Percentiles rank a stretch among this genome's conserved stretches.
These are phyloP conservation scores for Tachysurus vachellii DNA, from an alignment of 2,113 vertebrate genomes.

Conservation along the genomic window DNA sequence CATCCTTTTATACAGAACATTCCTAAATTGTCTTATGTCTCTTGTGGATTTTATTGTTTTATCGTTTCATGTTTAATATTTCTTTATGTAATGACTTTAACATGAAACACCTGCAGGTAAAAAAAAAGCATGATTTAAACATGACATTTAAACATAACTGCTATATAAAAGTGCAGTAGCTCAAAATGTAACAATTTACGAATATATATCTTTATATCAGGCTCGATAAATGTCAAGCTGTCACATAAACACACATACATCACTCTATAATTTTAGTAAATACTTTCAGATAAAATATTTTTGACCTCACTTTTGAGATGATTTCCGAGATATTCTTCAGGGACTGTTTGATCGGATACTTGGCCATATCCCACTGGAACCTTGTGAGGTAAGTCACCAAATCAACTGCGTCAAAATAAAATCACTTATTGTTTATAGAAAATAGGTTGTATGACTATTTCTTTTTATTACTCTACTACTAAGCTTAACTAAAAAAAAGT, in stretches of 20 bases:
- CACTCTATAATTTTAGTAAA: background rate
- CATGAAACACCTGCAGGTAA: background rate
- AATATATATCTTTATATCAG: background rate
- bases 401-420: constrained; percentile 78
- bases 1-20: no score
- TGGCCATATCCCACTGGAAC: constrained; percentile 99
- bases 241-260: background rate
- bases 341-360: constrained; percentile 98
- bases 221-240: background rate
- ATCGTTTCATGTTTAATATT: background rate
- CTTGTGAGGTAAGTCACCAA: constrained; percentile 95
- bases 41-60: background rate
- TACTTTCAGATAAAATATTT: background rate
- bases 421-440: background rate
- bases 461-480: background rate
- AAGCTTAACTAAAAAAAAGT: background rate
- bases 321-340: constrained; percentile 99
- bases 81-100: background rate
- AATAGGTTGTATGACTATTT: no score
- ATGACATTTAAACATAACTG: no score
- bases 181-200: background rate
- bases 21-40: background rate
- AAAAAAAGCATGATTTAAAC: background rate
- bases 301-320: constrained; percentile 86
- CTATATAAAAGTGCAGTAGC: background rate